Base-by-base conservation (phyloP, 2,888 invertebrate genomes). In the Sphaerophoria taeniata region DNA sequence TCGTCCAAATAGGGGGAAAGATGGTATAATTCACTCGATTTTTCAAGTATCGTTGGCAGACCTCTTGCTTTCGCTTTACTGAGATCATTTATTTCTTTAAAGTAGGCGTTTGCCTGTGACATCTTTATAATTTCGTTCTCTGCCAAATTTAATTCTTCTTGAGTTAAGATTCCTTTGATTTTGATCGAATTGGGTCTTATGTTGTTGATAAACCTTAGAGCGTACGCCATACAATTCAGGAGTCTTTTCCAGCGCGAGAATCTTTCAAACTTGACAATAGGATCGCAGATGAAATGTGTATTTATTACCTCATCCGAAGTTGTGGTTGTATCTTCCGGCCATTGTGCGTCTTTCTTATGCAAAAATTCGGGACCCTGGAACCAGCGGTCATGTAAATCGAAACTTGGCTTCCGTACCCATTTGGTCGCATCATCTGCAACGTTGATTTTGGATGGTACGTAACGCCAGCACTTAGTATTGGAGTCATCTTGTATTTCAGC, bases 361-460 rank as follows among this genome's bases (percentile, higher is more conserved):
- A 70, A 51, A 36, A 39, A 63, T 3, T 31, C 31, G 6, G 16
- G 73, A 0, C 43, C 55, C 9, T 16, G 31, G 33, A 53, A 70
- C 76, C 70, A 76, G 2, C 61, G 33, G 31, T 45, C 31, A 3
- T 31, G 9, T 6, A 33, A 6, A 36, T 36, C 33, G 16, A 70
- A 39, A 14, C 14, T 53, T 6, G 69, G 53, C 6, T 6, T 33
- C 6, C 53, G 7, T n/a, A 14, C 9, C 47, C 45, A 61, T 61
- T 70, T 70, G 0, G 75, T 69, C 6, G 49, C 75, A 33, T 69
- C 67, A 75, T 75, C 75, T 14, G 67, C 75, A 14, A 67, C 51
- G 34, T 75, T 75, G 2, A 4, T 7, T 47, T 67, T 58, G 3
- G 74, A 36, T 56, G 65, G 45, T 14, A 75, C 47, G 12, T 69